These are phyloP conservation scores for Meloe dianella DNA, from an alignment of 2,888 invertebrate species.

Conservation along the genomic window DNA sequence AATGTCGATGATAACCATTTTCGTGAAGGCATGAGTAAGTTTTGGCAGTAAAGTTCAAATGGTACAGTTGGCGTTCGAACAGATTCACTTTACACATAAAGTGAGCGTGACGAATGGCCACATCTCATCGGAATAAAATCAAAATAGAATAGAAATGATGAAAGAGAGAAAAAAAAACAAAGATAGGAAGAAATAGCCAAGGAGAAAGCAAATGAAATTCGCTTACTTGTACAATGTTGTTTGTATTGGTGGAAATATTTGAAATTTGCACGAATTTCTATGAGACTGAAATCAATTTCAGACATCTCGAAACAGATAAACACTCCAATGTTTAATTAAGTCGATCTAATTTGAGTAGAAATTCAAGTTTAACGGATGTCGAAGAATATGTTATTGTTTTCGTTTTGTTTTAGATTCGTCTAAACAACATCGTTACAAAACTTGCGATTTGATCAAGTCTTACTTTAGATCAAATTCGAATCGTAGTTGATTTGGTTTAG, in stretches of 20 bases:
- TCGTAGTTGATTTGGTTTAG: slow-evolving; percentile 16
- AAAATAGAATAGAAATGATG: background rate
- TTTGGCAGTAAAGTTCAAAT: slow-evolving; percentile 27
- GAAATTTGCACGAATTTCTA: background rate
- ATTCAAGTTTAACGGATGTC: background rate
- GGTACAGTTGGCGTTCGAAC: slow-evolving; percentile 44
- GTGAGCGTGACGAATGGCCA: slow-evolving; percentile 46
- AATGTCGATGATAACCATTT: slow-evolving; percentile 28
- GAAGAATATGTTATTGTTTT: no score
- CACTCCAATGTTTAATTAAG: background rate
- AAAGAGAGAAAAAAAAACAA: background rate
- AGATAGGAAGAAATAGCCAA: background rate
- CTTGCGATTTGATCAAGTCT: no score
- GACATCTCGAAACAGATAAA: background rate
- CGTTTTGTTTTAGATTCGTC: no score
- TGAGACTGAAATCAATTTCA: background rate
- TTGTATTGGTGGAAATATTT: no score
- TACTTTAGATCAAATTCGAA: slow-evolving; percentile 26
- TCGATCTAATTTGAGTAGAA: background rate
- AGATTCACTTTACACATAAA: slow-evolving; percentile 45
- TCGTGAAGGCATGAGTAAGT: slow-evolving; percentile 33
- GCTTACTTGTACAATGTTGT: no score
- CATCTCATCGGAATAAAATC: slow-evolving; percentile 45
- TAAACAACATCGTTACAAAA: no score
- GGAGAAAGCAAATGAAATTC: no score